Evolutionary conservation across 2,888 invertebrate species (phyloP), one percentile per base, ranked within the genome.

Genomic region (Orthosia gracilis): DNA sequence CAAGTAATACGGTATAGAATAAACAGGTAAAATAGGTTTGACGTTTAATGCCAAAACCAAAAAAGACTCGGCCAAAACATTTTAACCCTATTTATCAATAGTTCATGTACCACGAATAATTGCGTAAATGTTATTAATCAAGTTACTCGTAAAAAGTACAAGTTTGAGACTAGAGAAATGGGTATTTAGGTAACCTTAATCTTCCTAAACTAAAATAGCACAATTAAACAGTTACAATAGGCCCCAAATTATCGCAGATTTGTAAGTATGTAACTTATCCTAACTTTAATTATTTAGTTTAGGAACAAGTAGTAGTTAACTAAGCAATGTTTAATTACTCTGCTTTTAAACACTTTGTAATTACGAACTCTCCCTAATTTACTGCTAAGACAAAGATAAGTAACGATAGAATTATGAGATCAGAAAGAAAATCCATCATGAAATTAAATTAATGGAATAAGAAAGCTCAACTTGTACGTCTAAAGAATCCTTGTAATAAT

Each of bases 211-310:
- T n/a, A 17, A 50, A 54, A 64, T 26, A 66, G 17, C n/a, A 65
- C 23, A 50, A 67, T 49, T 62, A 50, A 65, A 75, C 75, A 50
- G 61, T 40, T n/a, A 69, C 31, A 68, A 76, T 64, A n/a, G 49
- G 52, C 45, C 26, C 21, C 31, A 62, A 84, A 71, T 68, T 65
- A 69, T 64, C 58, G 59, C 59, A 52, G 70, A 77, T 69, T 77
- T 18, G 40, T 23, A 59, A 68, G 59, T 62, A 26, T n/a, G 12
- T 66, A 77, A 75, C 71, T 76, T 63, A 23, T 9, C 21, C 49
- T 12, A 80, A 84, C 63, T 74, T 77, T 57, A 73, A 75, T 73
- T 82, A 82, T 71, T 82, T 62, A 73, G 73, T 76, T 80, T 26
- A 59, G 50, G 40, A 82, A 85, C 85, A 78, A 82, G 72, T 65